Evolutionary conservation across 2,888 invertebrate genomes (phyloP).

Genomic region (Chaitophorus viminalis): DNA sequence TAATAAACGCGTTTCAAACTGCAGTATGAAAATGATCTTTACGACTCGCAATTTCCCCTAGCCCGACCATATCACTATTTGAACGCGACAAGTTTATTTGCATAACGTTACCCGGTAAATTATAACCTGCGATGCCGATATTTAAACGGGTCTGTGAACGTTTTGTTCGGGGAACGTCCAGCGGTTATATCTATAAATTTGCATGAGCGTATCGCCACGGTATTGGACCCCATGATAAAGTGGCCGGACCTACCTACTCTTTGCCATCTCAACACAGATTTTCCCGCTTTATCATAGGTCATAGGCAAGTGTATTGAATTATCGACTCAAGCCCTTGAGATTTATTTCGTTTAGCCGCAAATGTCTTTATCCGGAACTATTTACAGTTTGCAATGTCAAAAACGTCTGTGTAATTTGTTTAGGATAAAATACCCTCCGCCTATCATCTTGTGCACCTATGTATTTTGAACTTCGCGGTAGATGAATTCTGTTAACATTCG

Average conservation of each 20-base stretch:
- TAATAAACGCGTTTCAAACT: neutral
- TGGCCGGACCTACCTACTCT: conserved; percentile 7
- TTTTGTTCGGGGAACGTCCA: conserved; percentile 17
- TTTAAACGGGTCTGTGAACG: conserved; percentile 6
- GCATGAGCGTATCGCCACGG: conserved; percentile 31
- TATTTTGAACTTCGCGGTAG: neutral
- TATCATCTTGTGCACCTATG: neutral
- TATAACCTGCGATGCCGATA: conserved; percentile 23
- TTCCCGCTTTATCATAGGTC: conserved; percentile 27
- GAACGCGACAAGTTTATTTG: conserved; percentile 29
- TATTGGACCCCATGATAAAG: conserved; percentile 40
- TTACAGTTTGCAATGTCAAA: conserved; percentile 8
- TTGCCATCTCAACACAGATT: neutral
- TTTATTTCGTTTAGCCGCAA: conserved; percentile 50
- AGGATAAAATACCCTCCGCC: neutral
- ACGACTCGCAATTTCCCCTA: neutral
- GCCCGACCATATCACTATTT: neutral
- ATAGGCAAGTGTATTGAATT: conserved; percentile 31
- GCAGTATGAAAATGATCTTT: neutral
- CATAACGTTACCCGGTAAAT: conserved; percentile 29
- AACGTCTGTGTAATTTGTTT: neutral
- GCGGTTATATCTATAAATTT: conserved; percentile 34
- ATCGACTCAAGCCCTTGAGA: conserved; percentile 42
- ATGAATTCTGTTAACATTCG: no score
- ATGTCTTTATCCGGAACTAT: neutral